Conservation (phyloP, 2,888 invertebrate genomes). For the Anoncus sp. region DNA sequence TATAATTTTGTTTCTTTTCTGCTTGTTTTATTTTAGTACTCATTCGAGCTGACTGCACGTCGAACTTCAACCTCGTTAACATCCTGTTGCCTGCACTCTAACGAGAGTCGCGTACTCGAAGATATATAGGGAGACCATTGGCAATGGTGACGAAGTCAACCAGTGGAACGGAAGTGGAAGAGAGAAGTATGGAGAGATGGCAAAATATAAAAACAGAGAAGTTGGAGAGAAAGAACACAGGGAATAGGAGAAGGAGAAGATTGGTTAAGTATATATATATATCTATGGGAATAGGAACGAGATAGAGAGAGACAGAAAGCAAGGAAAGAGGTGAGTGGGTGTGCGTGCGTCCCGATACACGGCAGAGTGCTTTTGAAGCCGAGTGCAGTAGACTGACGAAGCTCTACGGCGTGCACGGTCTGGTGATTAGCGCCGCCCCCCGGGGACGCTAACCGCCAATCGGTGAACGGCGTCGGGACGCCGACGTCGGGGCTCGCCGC, state of each 20-base stretch:
- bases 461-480: slow-evolving; percentile 82
- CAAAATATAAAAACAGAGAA: slow-evolving; percentile 32
- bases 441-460: slow-evolving; percentile 82
- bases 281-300: slow-evolving; percentile 38
- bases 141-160: slow-evolving; percentile 44
- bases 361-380: slow-evolving; percentile 81
- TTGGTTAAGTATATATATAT: slow-evolving; percentile 8
- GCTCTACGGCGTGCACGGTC: slow-evolving; percentile 79
- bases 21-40: slow-evolving; percentile 27
- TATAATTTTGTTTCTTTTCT: background rate
- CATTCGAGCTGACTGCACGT: slow-evolving; percentile 23
- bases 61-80: slow-evolving; percentile 47
- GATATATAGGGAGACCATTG: slow-evolving; percentile 31
- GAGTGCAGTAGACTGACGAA: slow-evolving; percentile 80
- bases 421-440: slow-evolving; percentile 83
- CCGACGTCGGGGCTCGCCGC: slow-evolving; percentile 78
- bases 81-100: slow-evolving; percentile 49
- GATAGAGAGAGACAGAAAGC: slow-evolving; percentile 16
- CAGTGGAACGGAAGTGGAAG: slow-evolving; percentile 39
- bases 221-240: slow-evolving; percentile 30
- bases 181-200: slow-evolving; percentile 34
- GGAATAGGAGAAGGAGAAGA: slow-evolving; percentile 22
- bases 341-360: slow-evolving; percentile 72
- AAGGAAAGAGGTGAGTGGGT: slow-evolving; percentile 53
- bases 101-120: slow-evolving; percentile 40